Base-by-base conservation (phyloP, 2,888 invertebrate species). In the Metalampra italica region DNA sequence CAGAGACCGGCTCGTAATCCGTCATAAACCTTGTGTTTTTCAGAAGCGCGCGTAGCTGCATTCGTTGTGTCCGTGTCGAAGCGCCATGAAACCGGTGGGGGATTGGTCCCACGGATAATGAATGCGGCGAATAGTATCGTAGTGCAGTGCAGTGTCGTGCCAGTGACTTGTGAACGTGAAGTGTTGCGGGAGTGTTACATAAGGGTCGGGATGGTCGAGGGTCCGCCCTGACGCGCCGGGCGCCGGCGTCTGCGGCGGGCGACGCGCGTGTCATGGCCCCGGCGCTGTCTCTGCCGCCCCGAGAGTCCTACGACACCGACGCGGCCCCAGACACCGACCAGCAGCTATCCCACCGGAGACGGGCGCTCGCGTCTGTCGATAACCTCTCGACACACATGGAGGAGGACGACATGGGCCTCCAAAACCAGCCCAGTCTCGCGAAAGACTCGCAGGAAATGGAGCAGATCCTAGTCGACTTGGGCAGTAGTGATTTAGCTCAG, bases 191-290 rank as follows among this genome's bases (percentile, higher is more conserved):
- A 59, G 75, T 72, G 77, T 88, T 87, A 88, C 71, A 86, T 87
- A 86, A 87, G 84, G 71, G 63, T 57, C 57, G 73, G 62, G 60
- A 85, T 88, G 88, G 70, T 64, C 56, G 75, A 71, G 63, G 74
- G 78, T 72, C 73, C 75, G 77, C 78, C 78, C 75, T 86, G 83
- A 85, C 73, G 76, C 78, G 74, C 64, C 71, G 71, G 69, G 78
- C 72, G 79, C 75, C 74, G 71, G 82, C 78, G 82, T 77, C 75
- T 72, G 71, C 90, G 91, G 90, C 85, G 84, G 64, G 57, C 65
- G 87, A 65, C 87, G 91, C 91, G 91, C 91, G 93, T 94, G 92
- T 94, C 92, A 97, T 97, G 97, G 97, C 97, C 92, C 97, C 97
- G 91, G 97, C 97, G 91, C 93, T 96, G 89, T 95, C 96, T 80